Base-by-base conservation (phyloP, 2,113 vertebrate species). In the Microcebus jonahi region DNA sequence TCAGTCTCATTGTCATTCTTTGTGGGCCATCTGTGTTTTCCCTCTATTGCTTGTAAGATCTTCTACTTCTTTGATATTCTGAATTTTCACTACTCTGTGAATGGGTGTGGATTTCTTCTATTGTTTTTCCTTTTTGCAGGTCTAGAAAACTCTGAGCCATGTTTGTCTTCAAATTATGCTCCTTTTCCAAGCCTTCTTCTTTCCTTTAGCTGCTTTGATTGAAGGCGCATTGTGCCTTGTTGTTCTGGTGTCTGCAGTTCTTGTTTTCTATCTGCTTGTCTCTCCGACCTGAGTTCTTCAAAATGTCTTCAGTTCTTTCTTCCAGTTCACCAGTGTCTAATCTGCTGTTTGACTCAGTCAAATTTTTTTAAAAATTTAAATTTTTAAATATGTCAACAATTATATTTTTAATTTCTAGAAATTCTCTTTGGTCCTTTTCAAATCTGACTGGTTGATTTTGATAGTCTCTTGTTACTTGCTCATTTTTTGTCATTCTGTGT, bases 231-330 rank as follows among this genome's bases (percentile, higher is more conserved):
- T 86, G 17, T 1, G 13, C 27, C 63, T 63, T 71, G 21, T 85
- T 36, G 63, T n/a, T 61, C 34, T 88, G 57, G n/a, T 29, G 18
- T 68, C 68, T 20, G 20, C 13, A 39, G 14, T 7, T 71, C 48
- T 81, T 31, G 3, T 65, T n/a, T 91, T 63, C 65, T 42, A 23
- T 23, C 34, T 89, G 20, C 39, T 20, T 80, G 0, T 65, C 20
- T 63, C 48, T 76, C 57, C 39, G 31, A 81, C 42, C 63, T 84
- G 81, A 76, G 75, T 50, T 53, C 61, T 65, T 29, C 21, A 8
- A 39, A 59, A 88, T 53, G 12, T 68, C 39, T 97, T 94, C 34
- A 63, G 53, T 31, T 88, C 76, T 65, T 95, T 70, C 61, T 96
- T 91, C 73, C 20, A 50, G 36, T 34, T 71, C 76, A 81, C 25